These are phyloP conservation scores for Acrossocheilus fasciatus DNA, from an alignment of 2,797 vertebrate genomes.

Conservation along the genomic window DNA sequence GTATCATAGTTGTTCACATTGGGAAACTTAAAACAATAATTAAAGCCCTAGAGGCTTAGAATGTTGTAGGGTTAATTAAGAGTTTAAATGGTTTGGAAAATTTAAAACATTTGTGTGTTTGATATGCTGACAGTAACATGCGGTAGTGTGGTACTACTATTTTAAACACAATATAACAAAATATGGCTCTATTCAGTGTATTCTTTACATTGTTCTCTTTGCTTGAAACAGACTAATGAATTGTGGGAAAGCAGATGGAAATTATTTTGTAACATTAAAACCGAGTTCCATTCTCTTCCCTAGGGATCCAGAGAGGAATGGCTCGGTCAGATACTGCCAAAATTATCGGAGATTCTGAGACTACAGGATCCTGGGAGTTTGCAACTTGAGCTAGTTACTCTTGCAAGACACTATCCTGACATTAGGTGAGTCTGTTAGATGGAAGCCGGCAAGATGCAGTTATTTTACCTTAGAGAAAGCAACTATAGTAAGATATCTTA, in stretches of 20 bases:
- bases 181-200: neutral
- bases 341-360: constrained; percentile 81
- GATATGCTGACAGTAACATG: neutral
- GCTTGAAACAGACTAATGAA: neutral
- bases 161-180: neutral
- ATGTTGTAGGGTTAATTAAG: neutral
- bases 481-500: neutral
- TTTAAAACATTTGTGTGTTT: neutral
- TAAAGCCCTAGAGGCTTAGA: neutral
- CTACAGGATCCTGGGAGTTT: constrained; percentile 82
- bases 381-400: constrained; percentile 83
- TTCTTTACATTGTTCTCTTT: neutral
- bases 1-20: neutral
- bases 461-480: neutral
- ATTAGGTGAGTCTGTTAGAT: constrained; percentile 79
- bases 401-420: constrained; percentile 80
- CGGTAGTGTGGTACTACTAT: neutral
- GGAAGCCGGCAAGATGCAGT: neutral
- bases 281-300: neutral
- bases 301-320: constrained; percentile 79
- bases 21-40: neutral
- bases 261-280: neutral
- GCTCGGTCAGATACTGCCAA: constrained; percentile 77
- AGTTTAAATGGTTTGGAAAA: neutral
- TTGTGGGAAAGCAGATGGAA: neutral